Conservation (phyloP, 2,888 invertebrate species). For the Crematogaster levior region DNA sequence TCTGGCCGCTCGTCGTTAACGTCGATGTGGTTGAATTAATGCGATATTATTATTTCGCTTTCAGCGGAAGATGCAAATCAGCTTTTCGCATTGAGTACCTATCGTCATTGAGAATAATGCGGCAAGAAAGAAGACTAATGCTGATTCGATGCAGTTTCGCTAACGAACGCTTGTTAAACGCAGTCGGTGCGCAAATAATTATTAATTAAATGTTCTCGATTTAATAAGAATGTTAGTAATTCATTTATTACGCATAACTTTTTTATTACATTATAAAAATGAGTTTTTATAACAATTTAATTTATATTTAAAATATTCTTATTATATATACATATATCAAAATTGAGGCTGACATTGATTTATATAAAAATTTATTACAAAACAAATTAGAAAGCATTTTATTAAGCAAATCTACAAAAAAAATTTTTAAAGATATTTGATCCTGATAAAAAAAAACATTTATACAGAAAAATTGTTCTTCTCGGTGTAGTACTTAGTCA, state of each 20-base stretch:
- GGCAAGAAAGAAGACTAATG: background rate
- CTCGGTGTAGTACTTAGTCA: background rate
- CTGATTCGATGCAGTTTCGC: constrained; percentile 20
- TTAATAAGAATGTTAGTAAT: constrained; percentile 13
- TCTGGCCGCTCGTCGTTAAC: background rate
- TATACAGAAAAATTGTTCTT: background rate
- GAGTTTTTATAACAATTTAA: constrained; percentile 3
- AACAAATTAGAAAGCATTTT: background rate
- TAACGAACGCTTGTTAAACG: background rate
- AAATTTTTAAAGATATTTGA: background rate
- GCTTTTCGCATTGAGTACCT: constrained; percentile 12
- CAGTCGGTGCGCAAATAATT: constrained; percentile 8
- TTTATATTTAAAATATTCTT: background rate
- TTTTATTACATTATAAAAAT: background rate
- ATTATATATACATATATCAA: background rate
- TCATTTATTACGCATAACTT: background rate
- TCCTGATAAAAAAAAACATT: background rate
- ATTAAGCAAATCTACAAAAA: background rate
- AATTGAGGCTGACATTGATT: background rate
- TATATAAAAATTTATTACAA: background rate
- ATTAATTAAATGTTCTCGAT: constrained; percentile 12
- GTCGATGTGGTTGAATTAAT: constrained; percentile 27
- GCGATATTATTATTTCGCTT: constrained; percentile 40
- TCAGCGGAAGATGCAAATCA: constrained; percentile 33
- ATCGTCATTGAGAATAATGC: constrained; percentile 21